Evolutionary conservation across 53 echinoderm and acorn worm species (phyloP).

Genomic region (Holothuria scabra): DNA sequence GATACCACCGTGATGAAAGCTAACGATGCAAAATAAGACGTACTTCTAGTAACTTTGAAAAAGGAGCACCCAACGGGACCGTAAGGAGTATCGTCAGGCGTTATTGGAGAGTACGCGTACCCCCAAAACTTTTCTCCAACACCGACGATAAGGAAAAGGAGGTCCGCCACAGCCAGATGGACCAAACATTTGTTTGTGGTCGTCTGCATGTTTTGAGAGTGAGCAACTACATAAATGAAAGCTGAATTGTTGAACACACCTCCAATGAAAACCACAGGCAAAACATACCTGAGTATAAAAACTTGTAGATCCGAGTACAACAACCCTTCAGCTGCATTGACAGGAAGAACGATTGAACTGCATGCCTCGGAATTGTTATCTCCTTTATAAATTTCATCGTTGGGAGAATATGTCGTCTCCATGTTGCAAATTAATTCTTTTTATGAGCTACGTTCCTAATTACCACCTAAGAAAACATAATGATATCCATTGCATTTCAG

Average conservation of each 20-base stretch:
- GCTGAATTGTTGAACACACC: slow-evolving; percentile 38
- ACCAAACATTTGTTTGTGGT: slow-evolving; percentile 40
- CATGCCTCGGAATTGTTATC: background rate
- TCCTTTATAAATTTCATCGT: no score
- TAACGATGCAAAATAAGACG: slow-evolving; percentile 33
- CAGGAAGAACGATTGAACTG: background rate
- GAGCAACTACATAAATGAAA: slow-evolving; percentile 42
- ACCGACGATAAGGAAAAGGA: slow-evolving; percentile 13
- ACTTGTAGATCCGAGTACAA: slow-evolving; percentile 23
- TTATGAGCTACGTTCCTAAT: no score
- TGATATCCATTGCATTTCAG: no score
- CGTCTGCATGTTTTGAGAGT: slow-evolving; percentile 38
- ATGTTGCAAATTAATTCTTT: no score
- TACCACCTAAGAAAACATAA: no score
- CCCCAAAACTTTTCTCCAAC: slow-evolving; percentile 22
- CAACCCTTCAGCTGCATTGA: background rate
- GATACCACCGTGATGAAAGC: slow-evolving; percentile 43
- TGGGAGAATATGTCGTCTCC: no score
- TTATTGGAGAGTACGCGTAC: slow-evolving; percentile 26
- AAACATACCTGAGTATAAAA: slow-evolving; percentile 1
- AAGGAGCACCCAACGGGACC: slow-evolving; percentile 21
- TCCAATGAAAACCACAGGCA: slow-evolving; percentile 31
- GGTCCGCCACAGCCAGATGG: slow-evolving; percentile 34
- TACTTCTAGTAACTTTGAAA: slow-evolving; percentile 33
- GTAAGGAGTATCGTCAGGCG: slow-evolving; percentile 28